Conservation (phyloP, 2,888 invertebrate genomes). For the Agapostemon virescens region DNA sequence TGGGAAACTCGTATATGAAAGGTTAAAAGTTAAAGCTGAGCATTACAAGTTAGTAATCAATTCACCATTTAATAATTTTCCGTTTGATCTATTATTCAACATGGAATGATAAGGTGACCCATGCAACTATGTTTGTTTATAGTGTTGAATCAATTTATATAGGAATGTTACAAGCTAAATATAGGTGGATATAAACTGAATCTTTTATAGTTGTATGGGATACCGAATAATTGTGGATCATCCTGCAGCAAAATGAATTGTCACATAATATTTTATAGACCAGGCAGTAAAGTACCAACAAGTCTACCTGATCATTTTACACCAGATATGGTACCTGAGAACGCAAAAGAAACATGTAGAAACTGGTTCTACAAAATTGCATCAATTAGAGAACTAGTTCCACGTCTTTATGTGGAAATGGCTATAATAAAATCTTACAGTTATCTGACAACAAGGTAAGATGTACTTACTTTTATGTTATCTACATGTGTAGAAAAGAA, state of each 20-base stretch:
- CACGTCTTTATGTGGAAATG: constrained; percentile 96
- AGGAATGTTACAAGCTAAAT: background rate
- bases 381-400: constrained; percentile 96
- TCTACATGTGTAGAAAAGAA: no score
- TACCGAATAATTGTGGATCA: background rate
- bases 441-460: constrained; percentile 88
- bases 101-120: background rate
- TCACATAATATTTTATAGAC: constrained; percentile 75
- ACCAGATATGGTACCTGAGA: constrained; percentile 89
- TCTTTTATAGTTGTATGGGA: background rate
- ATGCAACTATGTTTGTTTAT: background rate
- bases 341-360: constrained; percentile 96
- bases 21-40: constrained; percentile 89
- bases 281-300: constrained; percentile 81
- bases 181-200: background rate
- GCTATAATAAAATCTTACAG: constrained; percentile 94
- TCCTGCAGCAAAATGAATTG: background rate
- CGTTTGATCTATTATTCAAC: background rate
- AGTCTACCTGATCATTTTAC: constrained; percentile 86
- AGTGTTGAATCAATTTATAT: background rate
- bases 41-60: constrained; percentile 81
- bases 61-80: constrained; percentile 9
- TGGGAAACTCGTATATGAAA: constrained; percentile 92
- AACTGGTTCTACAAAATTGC: constrained; percentile 99
- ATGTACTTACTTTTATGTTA: background rate